These are phyloP conservation scores for Conistra vaccinii DNA, from an alignment of 2,888 invertebrate species.

Conservation along the genomic window DNA sequence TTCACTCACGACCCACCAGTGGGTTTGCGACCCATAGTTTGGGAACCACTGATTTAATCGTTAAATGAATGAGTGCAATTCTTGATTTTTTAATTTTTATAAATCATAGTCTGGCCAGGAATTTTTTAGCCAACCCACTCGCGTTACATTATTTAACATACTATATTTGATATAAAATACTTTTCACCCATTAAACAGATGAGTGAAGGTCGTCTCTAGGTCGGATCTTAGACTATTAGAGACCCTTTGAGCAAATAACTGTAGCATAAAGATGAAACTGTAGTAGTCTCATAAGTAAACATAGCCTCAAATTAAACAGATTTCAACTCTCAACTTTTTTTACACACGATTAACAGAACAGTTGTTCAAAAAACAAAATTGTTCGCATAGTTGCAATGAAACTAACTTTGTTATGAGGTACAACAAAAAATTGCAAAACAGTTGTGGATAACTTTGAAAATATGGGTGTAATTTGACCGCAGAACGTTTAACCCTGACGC, in stretches of 20 bases:
- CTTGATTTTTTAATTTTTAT: no score
- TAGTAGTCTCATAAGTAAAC: not conserved
- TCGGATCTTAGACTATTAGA: not conserved
- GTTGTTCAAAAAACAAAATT: constrained; percentile 32
- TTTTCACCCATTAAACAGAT: no score
- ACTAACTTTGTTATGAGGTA: constrained; percentile 51
- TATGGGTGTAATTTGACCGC: constrained; percentile 47
- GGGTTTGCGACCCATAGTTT: no score
- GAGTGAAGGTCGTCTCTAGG: no score
- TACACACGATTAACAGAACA: constrained; percentile 6
- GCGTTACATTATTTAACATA: no score
- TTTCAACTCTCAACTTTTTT: constrained; percentile 24
- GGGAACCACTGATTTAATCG: no score
- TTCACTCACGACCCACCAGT: no score
- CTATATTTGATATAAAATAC: no score
- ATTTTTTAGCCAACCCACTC: no score
- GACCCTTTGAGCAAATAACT: not conserved
- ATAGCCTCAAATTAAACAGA: constrained; percentile 21
- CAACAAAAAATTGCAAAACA: constrained; percentile 40
- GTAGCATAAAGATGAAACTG: not conserved
- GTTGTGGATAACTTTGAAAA: constrained; percentile 43
- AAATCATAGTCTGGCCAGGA: no score
- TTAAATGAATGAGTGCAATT: no score
- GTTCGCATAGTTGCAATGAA: constrained; percentile 45
- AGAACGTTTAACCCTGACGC: constrained; percentile 37